These are phyloP conservation scores for Tetropium fuscum DNA, from an alignment of 2,888 invertebrate species.

Conservation along the genomic window DNA sequence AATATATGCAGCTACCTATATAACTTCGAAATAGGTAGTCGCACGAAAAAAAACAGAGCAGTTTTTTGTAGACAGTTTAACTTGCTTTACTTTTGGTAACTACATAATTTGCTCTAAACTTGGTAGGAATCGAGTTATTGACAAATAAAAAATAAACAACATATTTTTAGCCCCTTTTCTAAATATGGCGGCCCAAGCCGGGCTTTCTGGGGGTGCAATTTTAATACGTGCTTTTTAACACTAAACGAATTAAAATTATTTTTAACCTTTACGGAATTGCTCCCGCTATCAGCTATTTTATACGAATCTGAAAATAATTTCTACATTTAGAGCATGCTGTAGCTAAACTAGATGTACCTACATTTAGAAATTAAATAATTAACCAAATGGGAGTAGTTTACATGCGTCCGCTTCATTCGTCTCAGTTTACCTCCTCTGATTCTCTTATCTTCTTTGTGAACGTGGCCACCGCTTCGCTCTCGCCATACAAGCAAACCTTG, in stretches of 20 bases:
- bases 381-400: constrained; percentile 17
- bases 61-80: neutral
- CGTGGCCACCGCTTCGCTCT: constrained; percentile 36
- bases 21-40: neutral
- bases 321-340: too few relatives aligned
- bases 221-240: neutral
- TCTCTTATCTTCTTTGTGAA: constrained; percentile 38
- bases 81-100: too few relatives aligned
- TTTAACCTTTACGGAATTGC: too few relatives aligned
- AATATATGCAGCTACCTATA: too few relatives aligned
- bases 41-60: neutral
- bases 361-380: neutral
- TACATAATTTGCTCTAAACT: neutral
- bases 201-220: neutral
- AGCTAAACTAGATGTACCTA: too few relatives aligned
- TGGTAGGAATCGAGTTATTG: neutral
- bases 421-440: constrained; percentile 35
- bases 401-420: constrained; percentile 10
- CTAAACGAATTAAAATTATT: constrained; percentile 1
- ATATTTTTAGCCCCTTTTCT: neutral
- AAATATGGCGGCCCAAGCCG: neutral
- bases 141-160: neutral
- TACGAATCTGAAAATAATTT: too few relatives aligned
- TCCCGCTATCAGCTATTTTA: neutral
- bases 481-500: constrained; percentile 30